Conservation (phyloP, 2,113 vertebrate genomes). For the Piaya cayana region DNA sequence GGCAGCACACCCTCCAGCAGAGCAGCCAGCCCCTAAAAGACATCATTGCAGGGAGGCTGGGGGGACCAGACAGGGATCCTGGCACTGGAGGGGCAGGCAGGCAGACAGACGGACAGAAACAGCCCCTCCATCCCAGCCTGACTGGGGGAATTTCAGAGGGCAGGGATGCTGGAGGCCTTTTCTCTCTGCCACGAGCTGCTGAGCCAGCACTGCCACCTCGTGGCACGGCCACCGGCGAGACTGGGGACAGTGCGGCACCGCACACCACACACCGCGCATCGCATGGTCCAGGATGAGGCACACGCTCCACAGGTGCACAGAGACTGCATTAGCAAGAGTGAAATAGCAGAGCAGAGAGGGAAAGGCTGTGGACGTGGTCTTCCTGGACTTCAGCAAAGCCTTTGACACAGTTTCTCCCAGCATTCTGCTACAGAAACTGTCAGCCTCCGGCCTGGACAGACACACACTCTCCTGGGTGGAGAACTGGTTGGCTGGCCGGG, state of each 20-base stretch:
- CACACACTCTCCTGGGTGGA: too few species aligned
- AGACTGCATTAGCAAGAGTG: not conserved
- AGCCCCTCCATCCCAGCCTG: too few species aligned
- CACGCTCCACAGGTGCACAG: accelerated
- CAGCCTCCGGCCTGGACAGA: too few species aligned
- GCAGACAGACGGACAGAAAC: not conserved
- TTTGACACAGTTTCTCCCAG: too few species aligned
- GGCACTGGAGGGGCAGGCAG: not conserved
- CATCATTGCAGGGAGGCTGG: not conserved
- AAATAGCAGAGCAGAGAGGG: too few species aligned
- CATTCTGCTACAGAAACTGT: too few species aligned
- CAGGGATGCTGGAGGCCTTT: not conserved
- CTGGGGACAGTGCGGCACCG: not conserved
- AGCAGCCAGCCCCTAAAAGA: not conserved
- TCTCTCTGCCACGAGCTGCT: not conserved
- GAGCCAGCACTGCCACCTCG: constrained; percentile 14
- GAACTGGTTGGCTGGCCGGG: too few species aligned
- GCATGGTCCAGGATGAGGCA: accelerated
- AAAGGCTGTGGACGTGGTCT: too few species aligned
- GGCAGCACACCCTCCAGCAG: not conserved
- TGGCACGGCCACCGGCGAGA: not conserved
- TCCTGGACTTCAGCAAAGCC: too few species aligned
- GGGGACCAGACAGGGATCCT: accelerated
- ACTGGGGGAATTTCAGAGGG: accelerated
- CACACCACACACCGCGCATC: not conserved